Evolutionary conservation across 2,113 vertebrate genomes (phyloP).

Genomic region (Sphyrna mokarran): DNA sequence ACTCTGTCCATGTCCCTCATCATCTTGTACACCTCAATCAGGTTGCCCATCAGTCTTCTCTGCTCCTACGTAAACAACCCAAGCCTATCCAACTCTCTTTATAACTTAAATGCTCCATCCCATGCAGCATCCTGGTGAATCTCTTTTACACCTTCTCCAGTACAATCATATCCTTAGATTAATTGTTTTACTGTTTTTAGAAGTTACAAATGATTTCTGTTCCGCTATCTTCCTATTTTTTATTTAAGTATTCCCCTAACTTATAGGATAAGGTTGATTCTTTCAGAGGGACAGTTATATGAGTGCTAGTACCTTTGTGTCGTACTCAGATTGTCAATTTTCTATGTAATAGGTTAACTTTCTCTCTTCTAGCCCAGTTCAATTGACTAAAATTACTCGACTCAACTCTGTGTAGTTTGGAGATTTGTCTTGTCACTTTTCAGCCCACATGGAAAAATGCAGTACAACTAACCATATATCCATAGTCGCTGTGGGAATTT

Average conservation of each 20-base stretch:
- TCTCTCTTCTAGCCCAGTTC: not conserved
- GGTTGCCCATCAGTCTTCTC: too few species aligned
- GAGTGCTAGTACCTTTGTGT: not conserved
- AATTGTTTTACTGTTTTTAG: not conserved
- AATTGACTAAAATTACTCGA: not conserved
- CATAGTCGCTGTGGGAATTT: not conserved
- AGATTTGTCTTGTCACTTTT: not conserved
- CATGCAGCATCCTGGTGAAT: too few species aligned
- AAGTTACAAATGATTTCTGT: not conserved
- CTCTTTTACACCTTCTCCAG: too few species aligned
- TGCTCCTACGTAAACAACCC: too few species aligned
- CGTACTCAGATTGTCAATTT: not conserved
- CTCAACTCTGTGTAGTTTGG: not conserved
- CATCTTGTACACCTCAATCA: too few species aligned
- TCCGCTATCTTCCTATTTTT: not conserved
- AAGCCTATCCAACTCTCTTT: too few species aligned
- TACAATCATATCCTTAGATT: not conserved
- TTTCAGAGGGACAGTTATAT: not conserved
- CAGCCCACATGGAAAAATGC: not conserved
- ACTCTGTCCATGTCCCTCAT: too few species aligned
- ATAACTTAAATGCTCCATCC: too few species aligned
- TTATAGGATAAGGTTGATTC: not conserved
- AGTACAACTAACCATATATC: not conserved
- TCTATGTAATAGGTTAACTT: not conserved
- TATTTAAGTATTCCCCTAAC: too few species aligned